Percentiles rank a stretch among this genome's conserved stretches.
phyloP scores from a whole-genome alignment of 1,140 invertebrate species.

The Nomia melanderi region DNA sequence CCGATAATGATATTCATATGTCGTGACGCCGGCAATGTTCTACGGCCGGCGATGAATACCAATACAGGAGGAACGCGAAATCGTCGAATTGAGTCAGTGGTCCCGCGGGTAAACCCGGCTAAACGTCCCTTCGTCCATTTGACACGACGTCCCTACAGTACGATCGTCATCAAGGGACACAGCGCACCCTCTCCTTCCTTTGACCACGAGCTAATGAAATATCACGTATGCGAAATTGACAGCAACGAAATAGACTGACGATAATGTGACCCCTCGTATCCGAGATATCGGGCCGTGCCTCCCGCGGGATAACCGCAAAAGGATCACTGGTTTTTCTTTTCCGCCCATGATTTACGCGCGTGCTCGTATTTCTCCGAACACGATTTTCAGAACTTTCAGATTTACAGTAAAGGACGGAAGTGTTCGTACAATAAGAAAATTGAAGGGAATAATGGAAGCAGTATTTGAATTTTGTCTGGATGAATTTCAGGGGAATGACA shows the following conservation, averaged over 20 bases:
- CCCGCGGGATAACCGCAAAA: conserved; percentile 36
- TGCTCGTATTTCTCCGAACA: no score
- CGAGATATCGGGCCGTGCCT: conserved; percentile 37
- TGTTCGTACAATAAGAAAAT: no score
- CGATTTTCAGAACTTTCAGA: no score
- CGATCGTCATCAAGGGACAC: conserved; percentile 69
- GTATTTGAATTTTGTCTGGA: no score
- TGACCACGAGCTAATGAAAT: conserved; percentile 72
- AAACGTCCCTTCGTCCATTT: conserved; percentile 39
- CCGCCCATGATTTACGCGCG: not conserved
- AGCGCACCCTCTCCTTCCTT: conserved; percentile 43
- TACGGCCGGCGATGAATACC: conserved; percentile 59
- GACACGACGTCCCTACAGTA: conserved; percentile 35
- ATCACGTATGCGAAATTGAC: conserved; percentile 74
- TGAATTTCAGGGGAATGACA: no score
- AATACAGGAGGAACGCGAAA: conserved; percentile 41
- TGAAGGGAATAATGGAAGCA: no score
- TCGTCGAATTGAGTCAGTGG: conserved; percentile 20
- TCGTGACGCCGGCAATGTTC: conserved; percentile 42
- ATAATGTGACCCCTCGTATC: conserved; percentile 53
- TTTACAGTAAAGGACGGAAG: no score
- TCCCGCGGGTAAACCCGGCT: conserved; percentile 63
- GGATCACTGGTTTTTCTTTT: conserved; percentile 15
- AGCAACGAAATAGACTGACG: conserved; percentile 70
- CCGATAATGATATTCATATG: conserved; percentile 74